A percentile compares a stretch with the other conserved stretches of the same genome.
Evolutionary conservation across 2,888 invertebrate genomes (phyloP).

Genomic region (Drosophila recens): DNA sequence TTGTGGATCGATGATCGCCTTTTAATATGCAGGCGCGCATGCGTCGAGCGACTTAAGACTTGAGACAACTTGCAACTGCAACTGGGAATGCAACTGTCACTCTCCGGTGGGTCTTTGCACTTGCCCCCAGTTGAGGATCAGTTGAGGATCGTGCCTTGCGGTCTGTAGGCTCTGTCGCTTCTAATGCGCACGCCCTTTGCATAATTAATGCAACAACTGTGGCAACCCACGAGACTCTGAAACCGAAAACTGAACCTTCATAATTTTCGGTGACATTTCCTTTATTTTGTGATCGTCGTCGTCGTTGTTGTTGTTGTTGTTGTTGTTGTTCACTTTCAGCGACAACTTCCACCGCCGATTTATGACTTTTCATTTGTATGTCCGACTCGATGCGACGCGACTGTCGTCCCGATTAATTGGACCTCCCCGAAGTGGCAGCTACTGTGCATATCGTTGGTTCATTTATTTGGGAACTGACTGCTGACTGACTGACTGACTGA

Average conservation of each 20-base stretch:
- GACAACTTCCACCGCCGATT: conserved; percentile 56
- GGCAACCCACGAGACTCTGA: conserved; percentile 8
- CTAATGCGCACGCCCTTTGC: conserved; percentile 72
- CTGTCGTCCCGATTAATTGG: conserved; percentile 76
- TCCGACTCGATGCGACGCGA: conserved; percentile 58
- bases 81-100: conserved; percentile 52
- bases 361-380: conserved; percentile 80
- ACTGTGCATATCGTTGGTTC: conserved; percentile 74
- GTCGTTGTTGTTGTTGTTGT: conserved; percentile 42
- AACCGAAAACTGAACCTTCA: conserved; percentile 67
- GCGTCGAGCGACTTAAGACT: conserved; percentile 73
- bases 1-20: conserved; percentile 52
- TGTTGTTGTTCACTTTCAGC: conserved; percentile 41
- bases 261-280: conserved; percentile 81
- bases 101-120: conserved; percentile 63
- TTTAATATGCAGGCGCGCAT: conserved; percentile 80
- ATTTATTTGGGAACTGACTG: background rate
- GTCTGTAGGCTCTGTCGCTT: conserved; percentile 39
- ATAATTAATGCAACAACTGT: conserved; percentile 69
- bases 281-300: conserved; percentile 54
- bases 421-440: conserved; percentile 75
- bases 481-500: background rate
- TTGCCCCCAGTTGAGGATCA: conserved; percentile 39
- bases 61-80: conserved; percentile 45
- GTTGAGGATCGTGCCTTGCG: conserved; percentile 45